Evolutionary conservation across 2,113 vertebrate species (phyloP).

Genomic region (Cyanoderma ruficeps): DNA sequence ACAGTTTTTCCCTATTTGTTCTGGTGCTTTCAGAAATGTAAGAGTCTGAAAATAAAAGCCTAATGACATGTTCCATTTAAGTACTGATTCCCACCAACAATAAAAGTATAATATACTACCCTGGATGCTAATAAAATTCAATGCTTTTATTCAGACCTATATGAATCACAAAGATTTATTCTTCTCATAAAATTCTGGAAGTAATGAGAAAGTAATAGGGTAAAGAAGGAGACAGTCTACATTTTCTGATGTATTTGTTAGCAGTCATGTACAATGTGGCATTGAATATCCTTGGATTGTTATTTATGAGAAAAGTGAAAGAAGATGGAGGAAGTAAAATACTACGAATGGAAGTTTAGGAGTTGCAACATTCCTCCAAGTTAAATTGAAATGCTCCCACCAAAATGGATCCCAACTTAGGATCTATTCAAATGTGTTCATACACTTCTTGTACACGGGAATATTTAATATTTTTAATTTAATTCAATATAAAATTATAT

Average conservation of each 20-base stretch:
- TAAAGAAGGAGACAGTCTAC: not conserved
- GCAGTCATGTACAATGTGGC: not conserved
- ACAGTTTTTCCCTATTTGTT: not conserved
- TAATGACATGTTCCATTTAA: conserved; percentile 8
- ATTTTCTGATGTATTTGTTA: conserved; percentile 16
- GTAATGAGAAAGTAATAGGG: conserved; percentile 8
- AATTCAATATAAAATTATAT: not conserved
- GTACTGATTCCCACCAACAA: not conserved
- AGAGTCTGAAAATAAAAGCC: not conserved
- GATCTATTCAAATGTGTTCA: not conserved
- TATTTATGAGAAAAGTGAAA: not conserved
- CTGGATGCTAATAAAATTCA: conserved; percentile 5
- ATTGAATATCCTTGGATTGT: not conserved
- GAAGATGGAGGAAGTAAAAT: not conserved
- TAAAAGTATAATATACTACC: conserved; percentile 3
- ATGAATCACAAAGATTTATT: conserved; percentile 26
- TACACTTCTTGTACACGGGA: not conserved
- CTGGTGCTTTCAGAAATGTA: not conserved
- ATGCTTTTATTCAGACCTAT: conserved; percentile 18
- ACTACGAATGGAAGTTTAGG: not conserved
- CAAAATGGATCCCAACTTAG: not conserved
- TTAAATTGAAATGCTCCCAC: not conserved
- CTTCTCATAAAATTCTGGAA: conserved; percentile 1
- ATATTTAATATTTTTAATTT: not conserved
- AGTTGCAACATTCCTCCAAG: not conserved